Base-by-base conservation (phyloP, 1,140 invertebrate genomes). In the Drosophila guanche region DNA sequence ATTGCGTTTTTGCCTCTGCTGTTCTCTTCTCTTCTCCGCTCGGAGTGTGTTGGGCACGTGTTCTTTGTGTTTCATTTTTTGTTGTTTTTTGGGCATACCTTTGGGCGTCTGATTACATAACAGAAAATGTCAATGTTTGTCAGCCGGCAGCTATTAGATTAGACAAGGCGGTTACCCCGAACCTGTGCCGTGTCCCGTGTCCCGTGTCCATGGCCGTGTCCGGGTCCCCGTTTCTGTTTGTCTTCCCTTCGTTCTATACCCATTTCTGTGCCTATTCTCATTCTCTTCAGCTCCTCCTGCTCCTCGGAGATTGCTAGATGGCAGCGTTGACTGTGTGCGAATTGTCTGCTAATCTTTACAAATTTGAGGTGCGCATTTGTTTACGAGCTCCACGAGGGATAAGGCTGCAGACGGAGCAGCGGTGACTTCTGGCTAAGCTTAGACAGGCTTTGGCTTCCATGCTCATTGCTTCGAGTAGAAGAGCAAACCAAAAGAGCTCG, bases 121-220 rank as follows among this genome's bases (percentile, higher is more conserved):
- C 81, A 86, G 77, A 85, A 86, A 85, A 86, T 85, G 81, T 85
- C 81, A 85, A 85, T 85, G 81, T 85, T 86, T 86, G 81, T 70
- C 80, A 86, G 81, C 77, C 81, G 77, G 63, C 81, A 85, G 80
- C 73, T 79, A 80, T 85, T 78, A 85, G 81, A 85, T 85, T 85
- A 85, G 83, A 81, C 67, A 77, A 65, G 59, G 69, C 56, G 76
- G 68, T 66, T 72, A 59, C 65, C 23, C 6, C 12, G 29, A 43
- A n/a, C 42, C 52, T 29, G 23, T 43, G 10, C 37, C 22, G n/a
- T 43, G 4, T 22, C 40, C n/a, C n/a, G 25, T 20, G 58, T 20
- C 16, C 14, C 37, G 22, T 52, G 3, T 12, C 33, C 33, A 37
- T 37, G 10, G n/a, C 27, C 27, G 14, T 40, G 5, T 23, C 40